Conservation (phyloP, 2,797 vertebrate species). For the Lagocephalus sceleratus region DNA sequence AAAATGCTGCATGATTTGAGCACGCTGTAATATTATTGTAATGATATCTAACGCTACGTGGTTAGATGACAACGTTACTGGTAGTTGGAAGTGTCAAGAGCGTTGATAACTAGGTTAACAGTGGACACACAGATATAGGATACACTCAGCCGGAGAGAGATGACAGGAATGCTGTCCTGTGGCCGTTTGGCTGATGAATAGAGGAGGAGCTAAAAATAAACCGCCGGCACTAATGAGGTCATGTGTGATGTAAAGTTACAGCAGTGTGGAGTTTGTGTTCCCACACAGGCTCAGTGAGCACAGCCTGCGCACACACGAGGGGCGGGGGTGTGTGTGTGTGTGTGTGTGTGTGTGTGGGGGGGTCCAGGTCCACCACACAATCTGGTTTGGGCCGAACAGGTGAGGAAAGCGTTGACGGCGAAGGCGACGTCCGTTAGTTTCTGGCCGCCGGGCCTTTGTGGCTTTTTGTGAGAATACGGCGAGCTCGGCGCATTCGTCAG, state of each 20-base stretch:
- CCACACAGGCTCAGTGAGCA: conserved; percentile 8
- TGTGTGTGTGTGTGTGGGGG: neutral
- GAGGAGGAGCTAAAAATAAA: conserved; percentile 70
- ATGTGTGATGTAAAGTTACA: conserved; percentile 65
- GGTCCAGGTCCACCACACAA: neutral
- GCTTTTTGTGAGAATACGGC: neutral
- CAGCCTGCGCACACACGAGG: neutral
- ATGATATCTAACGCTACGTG: too few species aligned
- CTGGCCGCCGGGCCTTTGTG: neutral
- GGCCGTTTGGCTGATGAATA: conserved; percentile 58
- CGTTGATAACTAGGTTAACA: too few species aligned
- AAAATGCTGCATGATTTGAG: too few species aligned
- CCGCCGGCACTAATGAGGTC: conserved; percentile 63
- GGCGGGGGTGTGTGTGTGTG: neutral
- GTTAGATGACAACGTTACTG: too few species aligned
- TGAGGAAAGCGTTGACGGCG: neutral
- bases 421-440: neutral
- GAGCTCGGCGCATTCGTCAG: too few species aligned
- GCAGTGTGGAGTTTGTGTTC: conserved; percentile 7
- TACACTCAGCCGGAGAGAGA: conserved; percentile 1
- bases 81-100: too few species aligned
- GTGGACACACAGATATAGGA: neutral
- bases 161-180: conserved; percentile 37
- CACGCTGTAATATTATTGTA: too few species aligned
- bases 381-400: neutral